Percentiles rank a stretch among this genome's conserved stretches.
These are phyloP conservation scores for Nasonovia ribisnigri DNA, from an alignment of 2,888 invertebrate genomes.

Conservation along the genomic window DNA sequence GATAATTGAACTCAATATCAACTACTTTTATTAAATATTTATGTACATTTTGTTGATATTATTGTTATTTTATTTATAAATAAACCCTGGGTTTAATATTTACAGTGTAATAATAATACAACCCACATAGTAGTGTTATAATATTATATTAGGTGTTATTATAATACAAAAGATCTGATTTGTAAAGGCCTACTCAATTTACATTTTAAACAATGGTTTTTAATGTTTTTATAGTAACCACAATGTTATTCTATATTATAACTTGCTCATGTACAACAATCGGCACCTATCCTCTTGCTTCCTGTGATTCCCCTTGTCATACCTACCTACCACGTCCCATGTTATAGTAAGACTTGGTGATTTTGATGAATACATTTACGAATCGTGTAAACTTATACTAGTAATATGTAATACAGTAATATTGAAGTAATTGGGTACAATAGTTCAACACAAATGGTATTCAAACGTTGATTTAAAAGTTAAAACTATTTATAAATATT, in stretches of 20 bases:
- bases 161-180: conserved; percentile 32
- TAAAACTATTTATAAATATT: background rate
- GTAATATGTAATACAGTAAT: background rate
- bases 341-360: background rate
- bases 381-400: background rate
- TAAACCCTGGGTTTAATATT: conserved; percentile 17
- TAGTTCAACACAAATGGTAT: background rate
- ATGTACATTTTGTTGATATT: background rate
- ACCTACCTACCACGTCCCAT: background rate
- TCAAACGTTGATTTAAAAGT: background rate
- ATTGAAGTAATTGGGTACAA: background rate
- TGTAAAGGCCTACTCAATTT: conserved; percentile 59
- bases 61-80: conserved; percentile 14
- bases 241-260: conserved; percentile 54
- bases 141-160: conserved; percentile 24
- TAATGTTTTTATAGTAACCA: conserved; percentile 22
- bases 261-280: conserved; percentile 42
- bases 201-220: conserved; percentile 56
- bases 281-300: conserved; percentile 20
- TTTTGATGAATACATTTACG: background rate
- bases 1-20: background rate
- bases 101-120: conserved; percentile 33
- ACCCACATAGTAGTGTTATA: conserved; percentile 48
- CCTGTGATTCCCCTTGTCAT: conserved; percentile 1
- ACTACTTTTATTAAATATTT: conserved; percentile 11